phyloP scores from a whole-genome alignment of 2,888 invertebrate species.

The Calameuta idolon region DNA sequence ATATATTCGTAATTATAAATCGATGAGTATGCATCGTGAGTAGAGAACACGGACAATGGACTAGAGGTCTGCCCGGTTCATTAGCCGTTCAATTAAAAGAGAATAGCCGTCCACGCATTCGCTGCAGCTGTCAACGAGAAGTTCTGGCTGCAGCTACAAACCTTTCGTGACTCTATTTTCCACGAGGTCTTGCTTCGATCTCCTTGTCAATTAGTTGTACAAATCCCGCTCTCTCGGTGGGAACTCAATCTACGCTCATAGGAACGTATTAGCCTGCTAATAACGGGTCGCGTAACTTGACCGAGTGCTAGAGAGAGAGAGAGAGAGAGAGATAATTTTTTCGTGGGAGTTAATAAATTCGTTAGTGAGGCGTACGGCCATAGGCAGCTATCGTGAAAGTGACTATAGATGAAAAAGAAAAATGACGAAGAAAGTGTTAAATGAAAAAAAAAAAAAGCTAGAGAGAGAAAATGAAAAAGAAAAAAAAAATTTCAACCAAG shows the following conservation, averaged over 20 bases:
- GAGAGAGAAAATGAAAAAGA: neutral
- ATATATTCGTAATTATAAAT: constrained; percentile 2
- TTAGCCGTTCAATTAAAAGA: constrained; percentile 49
- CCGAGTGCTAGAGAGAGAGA: neutral
- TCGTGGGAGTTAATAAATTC: neutral
- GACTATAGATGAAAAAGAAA: neutral
- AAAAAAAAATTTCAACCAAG: neutral
- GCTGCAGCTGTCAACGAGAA: constrained; percentile 7
- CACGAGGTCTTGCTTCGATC: constrained; percentile 8
- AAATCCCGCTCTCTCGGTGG: constrained; percentile 29
- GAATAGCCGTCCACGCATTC: constrained; percentile 29
- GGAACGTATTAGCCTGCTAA: constrained; percentile 37
- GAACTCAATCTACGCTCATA: constrained; percentile 31
- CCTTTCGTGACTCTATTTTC: constrained; percentile 10
- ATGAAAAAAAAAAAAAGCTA: neutral
- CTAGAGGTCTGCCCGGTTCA: constrained; percentile 36
- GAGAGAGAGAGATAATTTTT: neutral
- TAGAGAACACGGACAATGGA: constrained; percentile 16
- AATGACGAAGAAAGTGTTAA: neutral
- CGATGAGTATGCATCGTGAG: constrained; percentile 12
- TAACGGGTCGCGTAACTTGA: constrained; percentile 23
- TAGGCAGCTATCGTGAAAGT: neutral
- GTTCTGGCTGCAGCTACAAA: neutral
- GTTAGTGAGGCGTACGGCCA: neutral
- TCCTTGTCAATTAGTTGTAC: constrained; percentile 25